A percentile compares a stretch with the other conserved stretches of the same genome.
Conservation (phyloP, 2,888 invertebrate species). For the Noctua pronuba region DNA sequence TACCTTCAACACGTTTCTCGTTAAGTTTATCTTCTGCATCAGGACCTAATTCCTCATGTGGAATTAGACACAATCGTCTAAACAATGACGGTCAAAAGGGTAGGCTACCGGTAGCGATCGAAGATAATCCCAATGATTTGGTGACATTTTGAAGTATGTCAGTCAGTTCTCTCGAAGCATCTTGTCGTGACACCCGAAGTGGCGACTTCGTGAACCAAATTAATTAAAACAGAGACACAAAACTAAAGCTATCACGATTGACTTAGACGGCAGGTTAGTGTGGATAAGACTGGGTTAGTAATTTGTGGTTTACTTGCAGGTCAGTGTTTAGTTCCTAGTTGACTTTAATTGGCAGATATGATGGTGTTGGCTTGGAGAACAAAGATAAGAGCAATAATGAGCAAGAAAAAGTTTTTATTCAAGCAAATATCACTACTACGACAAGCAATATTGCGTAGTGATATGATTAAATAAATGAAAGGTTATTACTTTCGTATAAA, state of each 20-base stretch:
- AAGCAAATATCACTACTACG: not conserved
- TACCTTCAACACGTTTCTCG: constrained; percentile 68
- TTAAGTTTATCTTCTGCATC: constrained; percentile 64
- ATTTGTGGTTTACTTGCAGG: constrained; percentile 30
- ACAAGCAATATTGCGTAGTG: not conserved
- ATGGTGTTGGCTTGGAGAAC: not conserved
- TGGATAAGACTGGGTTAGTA: constrained; percentile 76
- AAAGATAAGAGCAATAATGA: not conserved
- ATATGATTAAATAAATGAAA: not conserved
- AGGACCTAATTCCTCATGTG: constrained; percentile 73
- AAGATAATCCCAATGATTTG: constrained; percentile 84
- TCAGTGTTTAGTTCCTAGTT: not conserved
- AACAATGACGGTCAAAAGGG: constrained; percentile 76
- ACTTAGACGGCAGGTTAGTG: constrained; percentile 75
- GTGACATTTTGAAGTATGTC: constrained; percentile 90
- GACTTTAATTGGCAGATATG: not conserved
- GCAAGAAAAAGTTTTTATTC: not conserved
- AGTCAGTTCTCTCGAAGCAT: constrained; percentile 83
- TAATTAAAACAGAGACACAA: constrained; percentile 90
- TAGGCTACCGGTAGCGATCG: constrained; percentile 76
- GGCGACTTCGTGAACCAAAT: constrained; percentile 90
- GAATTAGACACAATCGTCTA: constrained; percentile 68
- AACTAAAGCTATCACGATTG: constrained; percentile 89
- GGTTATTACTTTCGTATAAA: not conserved
- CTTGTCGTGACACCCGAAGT: constrained; percentile 89